phyloP scores from a whole-genome alignment of 2,797 vertebrate species.

The Hylomyscus alleni region DNA sequence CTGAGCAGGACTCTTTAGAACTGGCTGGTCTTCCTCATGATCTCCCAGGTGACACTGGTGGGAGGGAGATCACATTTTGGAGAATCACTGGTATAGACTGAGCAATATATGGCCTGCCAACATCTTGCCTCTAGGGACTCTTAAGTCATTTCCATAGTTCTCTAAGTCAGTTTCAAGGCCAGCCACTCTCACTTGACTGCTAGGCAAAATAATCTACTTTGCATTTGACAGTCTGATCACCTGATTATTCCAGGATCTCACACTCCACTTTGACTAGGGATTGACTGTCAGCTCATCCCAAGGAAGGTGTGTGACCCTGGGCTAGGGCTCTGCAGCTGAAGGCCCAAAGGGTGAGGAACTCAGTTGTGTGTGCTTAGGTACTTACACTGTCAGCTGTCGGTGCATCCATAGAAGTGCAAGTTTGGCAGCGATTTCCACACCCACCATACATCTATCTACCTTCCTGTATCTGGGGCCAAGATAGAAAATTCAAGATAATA shows the following conservation, averaged over 20 bases:
- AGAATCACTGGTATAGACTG: neutral
- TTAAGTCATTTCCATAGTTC: neutral
- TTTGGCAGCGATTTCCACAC: neutral
- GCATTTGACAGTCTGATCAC: neutral
- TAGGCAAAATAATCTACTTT: neutral
- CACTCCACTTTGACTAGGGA: neutral
- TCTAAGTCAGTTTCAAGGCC: neutral
- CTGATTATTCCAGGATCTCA: neutral
- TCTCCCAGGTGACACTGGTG: neutral
- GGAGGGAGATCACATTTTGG: neutral
- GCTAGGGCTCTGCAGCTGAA: neutral
- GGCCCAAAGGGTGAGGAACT: neutral
- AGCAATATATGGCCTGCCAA: neutral
- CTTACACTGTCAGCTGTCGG: neutral
- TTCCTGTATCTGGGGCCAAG: neutral
- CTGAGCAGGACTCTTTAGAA: neutral
- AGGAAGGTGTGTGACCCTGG: neutral
- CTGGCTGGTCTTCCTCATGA: neutral
- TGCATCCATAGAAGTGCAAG: neutral
- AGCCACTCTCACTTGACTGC: neutral
- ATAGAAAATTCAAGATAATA: neutral
- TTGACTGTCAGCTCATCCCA: neutral
- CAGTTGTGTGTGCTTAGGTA: neutral
- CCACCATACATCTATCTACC: neutral
- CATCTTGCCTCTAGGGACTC: neutral